phyloP scores from a whole-genome alignment of 1,140 invertebrate species.

The Nasonia vitripennis region DNA sequence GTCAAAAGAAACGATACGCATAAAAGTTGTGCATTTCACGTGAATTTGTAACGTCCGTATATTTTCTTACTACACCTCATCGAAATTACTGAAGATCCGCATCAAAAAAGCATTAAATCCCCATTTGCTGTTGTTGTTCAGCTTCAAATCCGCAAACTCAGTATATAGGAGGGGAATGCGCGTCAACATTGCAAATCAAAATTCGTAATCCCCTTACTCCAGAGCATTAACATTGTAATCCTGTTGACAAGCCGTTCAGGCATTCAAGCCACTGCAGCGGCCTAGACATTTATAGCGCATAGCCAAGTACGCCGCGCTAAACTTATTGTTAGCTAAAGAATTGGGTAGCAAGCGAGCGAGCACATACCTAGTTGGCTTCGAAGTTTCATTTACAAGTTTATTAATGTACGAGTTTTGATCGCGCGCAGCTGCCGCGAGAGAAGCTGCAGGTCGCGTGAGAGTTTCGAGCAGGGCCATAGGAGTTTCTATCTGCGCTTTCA shows the following conservation, averaged over 20 bases:
- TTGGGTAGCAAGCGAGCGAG: background rate
- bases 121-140: too few species aligned
- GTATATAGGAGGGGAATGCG: too few species aligned
- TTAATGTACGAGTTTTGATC: conserved; percentile 52
- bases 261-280: background rate
- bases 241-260: conserved; percentile 20
- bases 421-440: background rate
- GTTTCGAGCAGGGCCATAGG: conserved; percentile 42
- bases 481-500: conserved; percentile 48
- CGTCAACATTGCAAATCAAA: background rate
- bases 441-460: conserved; percentile 21
- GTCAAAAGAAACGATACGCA: too few species aligned
- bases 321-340: conserved; percentile 49
- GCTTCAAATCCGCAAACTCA: too few species aligned
- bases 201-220: background rate
- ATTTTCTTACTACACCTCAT: too few species aligned
- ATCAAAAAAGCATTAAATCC: too few species aligned
- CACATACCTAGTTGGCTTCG: background rate
- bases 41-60: too few species aligned
- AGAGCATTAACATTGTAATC: conserved; percentile 30
- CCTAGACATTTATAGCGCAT: conserved; percentile 29
- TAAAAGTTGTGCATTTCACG: too few species aligned
- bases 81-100: too few species aligned
- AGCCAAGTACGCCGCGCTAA: background rate
- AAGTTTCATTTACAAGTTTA: conserved; percentile 54